Evolutionary conservation across 2,113 vertebrate species (phyloP).

Genomic region (Prietella phreatophila): DNA sequence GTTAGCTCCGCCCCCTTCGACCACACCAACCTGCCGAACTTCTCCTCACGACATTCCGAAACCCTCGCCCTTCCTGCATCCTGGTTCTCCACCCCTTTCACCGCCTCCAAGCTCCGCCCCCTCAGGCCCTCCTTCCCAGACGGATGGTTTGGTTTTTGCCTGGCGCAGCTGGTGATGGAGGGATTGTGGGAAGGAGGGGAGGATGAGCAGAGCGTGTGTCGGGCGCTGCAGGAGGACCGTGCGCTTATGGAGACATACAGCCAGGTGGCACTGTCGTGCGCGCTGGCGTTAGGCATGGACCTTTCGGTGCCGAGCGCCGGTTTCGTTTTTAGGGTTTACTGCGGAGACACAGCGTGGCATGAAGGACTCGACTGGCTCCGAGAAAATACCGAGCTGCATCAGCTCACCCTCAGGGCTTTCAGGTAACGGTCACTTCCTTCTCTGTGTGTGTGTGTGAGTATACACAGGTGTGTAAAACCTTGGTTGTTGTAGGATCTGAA

Average conservation of each 20-base stretch:
- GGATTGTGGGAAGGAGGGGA: slow-evolving; percentile 77
- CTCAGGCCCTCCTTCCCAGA: slow-evolving; percentile 85
- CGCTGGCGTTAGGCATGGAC: slow-evolving; percentile 84
- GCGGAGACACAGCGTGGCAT: slow-evolving; percentile 86
- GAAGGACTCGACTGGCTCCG: slow-evolving; percentile 87
- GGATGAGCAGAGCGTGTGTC: slow-evolving; percentile 71
- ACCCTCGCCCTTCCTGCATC: slow-evolving; percentile 80
- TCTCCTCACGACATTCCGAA: slow-evolving; percentile 83
- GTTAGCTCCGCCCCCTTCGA: slow-evolving; percentile 48
- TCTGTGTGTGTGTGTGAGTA: slow-evolving; percentile 51
- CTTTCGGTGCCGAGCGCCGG: slow-evolving; percentile 78
- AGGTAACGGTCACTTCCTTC: slow-evolving; percentile 74
- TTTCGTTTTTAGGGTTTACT: slow-evolving; percentile 86
- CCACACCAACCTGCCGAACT: slow-evolving; percentile 68
- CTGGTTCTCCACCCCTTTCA: slow-evolving; percentile 81
- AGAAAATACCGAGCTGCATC: slow-evolving; percentile 87
- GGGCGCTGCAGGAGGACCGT: slow-evolving; percentile 82
- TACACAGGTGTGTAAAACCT: neutral
- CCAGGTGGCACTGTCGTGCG: slow-evolving; percentile 84
- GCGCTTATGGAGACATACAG: slow-evolving; percentile 81
- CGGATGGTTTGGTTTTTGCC: slow-evolving; percentile 88
- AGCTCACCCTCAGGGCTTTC: slow-evolving; percentile 88
- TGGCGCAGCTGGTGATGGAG: slow-evolving; percentile 81
- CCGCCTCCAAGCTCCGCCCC: slow-evolving; percentile 75
- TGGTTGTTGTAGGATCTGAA: neutral